These are phyloP conservation scores for Drosophila oshimai DNA, from an alignment of 1,140 invertebrate genomes.

Conservation along the genomic window DNA sequence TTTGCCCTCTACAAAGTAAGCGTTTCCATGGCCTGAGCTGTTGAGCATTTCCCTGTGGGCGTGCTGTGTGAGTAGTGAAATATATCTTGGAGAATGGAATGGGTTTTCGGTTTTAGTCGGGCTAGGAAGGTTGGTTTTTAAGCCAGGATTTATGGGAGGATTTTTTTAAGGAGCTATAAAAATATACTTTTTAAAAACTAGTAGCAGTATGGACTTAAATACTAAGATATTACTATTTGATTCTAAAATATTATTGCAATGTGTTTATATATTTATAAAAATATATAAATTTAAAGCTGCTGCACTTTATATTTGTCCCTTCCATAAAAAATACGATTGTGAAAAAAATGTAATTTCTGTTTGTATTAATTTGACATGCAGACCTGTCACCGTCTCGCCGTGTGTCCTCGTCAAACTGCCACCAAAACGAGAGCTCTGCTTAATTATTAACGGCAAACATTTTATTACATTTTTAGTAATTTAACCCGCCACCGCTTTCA, in stretches of 20 bases:
- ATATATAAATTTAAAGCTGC: neutral
- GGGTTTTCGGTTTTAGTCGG: neutral
- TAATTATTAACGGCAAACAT: slow-evolving; percentile 75
- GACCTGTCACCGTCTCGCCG: slow-evolving; percentile 29
- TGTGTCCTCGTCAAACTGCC: slow-evolving; percentile 48
- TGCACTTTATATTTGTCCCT: neutral
- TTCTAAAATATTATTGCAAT: no score
- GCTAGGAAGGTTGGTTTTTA: neutral
- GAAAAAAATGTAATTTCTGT: neutral
- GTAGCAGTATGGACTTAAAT: neutral
- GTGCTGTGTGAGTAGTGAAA: slow-evolving; percentile 1
- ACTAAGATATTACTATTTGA: no score
- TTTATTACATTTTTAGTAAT: slow-evolving; percentile 79
- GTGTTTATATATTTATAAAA: no score
- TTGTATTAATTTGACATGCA: slow-evolving; percentile 47
- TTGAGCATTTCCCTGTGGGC: neutral
- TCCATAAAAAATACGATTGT: neutral
- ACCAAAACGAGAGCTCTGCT: slow-evolving; percentile 30
- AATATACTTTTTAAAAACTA: neutral
- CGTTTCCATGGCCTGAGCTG: slow-evolving; percentile 31
- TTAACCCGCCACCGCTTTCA: slow-evolving; percentile 45
- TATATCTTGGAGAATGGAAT: neutral
- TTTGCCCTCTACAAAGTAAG: slow-evolving; percentile 38
- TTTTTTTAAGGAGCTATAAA: neutral
- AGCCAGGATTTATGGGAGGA: neutral